Base-by-base conservation (phyloP, 2,888 invertebrate genomes). In the Drosophila cognata region DNA sequence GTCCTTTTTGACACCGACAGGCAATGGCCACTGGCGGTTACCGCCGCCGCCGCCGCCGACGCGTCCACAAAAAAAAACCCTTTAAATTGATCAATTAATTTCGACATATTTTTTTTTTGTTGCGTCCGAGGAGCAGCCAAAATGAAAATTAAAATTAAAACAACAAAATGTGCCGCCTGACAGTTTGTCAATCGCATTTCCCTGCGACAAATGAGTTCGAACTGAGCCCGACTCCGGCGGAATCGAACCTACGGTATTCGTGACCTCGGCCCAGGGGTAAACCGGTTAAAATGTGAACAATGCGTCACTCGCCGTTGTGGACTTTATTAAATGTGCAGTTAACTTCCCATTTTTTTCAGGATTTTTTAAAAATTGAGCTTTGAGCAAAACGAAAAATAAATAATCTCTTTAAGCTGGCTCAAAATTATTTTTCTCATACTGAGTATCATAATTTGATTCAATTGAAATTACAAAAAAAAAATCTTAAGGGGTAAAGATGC, bases 1-100 rank as follows among this genome's bases (percentile, higher is more conserved):
- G 90, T 91, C 90, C 88, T 89, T 91, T 91, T 89, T 91, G 91
- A 91, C 91, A 91, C 85, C 84, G 87, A 86, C 81, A 81, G 83
- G 59, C 89, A 74, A 71, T 69, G 81, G 66, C 81, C 81, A 65
- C 65, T 64, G 64, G 77, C 58, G 62, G 66, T 59, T 55, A 48
- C 62, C 48, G 43, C 28, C 57, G 33, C 4, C 10, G 11, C 11
- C 57, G 36, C 36, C 65, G 64, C 29, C 38, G 21, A 31, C 36
- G 36, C 48, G 48, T 36, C 36, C 29, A 35, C 43, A 48, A 58
- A 63, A 53, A 74, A 86, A 78, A 81, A 79, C 58, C 61, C 77
- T 80, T 90, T 87, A 88, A 90, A 88, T 87, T 90, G 88, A 89
- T 86, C 88, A 88, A 88, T 88, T 88, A 88, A 88, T 90, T 89